A percentile compares a stretch with the other conserved stretches of the same genome.
phyloP scores from a whole-genome alignment of 2,113 vertebrate genomes.

The Ptilonorhynchus violaceus region DNA sequence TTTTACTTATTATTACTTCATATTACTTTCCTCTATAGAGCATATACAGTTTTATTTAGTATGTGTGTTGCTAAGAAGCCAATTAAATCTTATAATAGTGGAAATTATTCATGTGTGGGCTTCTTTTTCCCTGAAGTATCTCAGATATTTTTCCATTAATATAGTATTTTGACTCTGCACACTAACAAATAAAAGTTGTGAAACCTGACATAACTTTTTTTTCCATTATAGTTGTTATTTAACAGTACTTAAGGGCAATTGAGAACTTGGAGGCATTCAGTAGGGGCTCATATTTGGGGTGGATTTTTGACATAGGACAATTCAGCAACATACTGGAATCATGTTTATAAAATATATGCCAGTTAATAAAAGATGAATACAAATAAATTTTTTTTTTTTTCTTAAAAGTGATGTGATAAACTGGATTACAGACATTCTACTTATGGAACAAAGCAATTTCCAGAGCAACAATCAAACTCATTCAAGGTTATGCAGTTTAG shows the following conservation, averaged over 20 bases:
- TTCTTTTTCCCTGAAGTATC: not conserved
- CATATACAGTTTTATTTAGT: not conserved
- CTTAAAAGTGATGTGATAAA: not conserved
- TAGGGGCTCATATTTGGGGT: accelerated
- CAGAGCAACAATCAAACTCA: not conserved
- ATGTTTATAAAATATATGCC: not conserved
- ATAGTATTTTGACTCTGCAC: not conserved
- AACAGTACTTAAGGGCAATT: not conserved
- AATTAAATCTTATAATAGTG: not conserved
- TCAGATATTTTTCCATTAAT: not conserved
- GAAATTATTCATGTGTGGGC: not conserved
- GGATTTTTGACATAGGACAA: not conserved
- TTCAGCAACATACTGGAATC: not conserved
- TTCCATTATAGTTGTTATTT: not conserved
- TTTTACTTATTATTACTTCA: not conserved
- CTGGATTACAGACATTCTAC: not conserved
- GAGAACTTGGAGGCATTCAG: not conserved
- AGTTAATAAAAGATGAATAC: not conserved
- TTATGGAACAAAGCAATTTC: not conserved
- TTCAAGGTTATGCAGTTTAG: not conserved
- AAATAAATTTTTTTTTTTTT: not conserved
- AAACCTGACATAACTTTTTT: not conserved
- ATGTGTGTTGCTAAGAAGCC: not conserved
- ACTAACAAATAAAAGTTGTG: not conserved
- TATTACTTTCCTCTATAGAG: not conserved